Conservation (phyloP, 2,888 invertebrate genomes). For the Machimus atricapillus region DNA sequence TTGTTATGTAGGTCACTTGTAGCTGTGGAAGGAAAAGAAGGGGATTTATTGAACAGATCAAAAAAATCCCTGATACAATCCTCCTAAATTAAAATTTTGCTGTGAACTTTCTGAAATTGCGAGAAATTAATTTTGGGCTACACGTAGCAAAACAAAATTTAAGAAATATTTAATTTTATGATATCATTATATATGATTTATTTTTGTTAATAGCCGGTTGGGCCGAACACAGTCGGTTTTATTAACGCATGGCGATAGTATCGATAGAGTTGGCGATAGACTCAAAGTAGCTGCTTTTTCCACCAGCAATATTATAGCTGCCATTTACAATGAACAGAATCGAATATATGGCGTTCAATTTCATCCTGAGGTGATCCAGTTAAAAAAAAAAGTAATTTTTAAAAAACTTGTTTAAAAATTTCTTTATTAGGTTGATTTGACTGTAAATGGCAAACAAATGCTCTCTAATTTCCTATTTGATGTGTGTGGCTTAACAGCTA, state of each 20-base stretch:
- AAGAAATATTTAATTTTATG: neutral
- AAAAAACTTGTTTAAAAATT: neutral
- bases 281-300: constrained; percentile 89
- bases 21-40: constrained; percentile 55
- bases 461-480: constrained; percentile 94
- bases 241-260: constrained; percentile 96
- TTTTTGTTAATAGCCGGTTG: constrained; percentile 72
- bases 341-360: constrained; percentile 96
- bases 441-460: constrained; percentile 89
- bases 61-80: constrained; percentile 58
- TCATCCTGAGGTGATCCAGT: constrained; percentile 84
- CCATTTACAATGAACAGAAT: constrained; percentile 89
- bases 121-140: constrained; percentile 56
- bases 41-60: constrained; percentile 51
- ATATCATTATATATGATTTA: neutral
- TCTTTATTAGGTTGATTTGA: constrained; percentile 81
- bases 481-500: constrained; percentile 84
- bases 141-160: constrained; percentile 57
- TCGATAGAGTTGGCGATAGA: constrained; percentile 87
- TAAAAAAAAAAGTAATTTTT: too few species aligned
- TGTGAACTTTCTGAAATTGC: constrained; percentile 57
- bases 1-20: neutral
- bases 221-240: constrained; percentile 88
- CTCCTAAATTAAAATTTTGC: constrained; percentile 57
- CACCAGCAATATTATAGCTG: constrained; percentile 79